Evolutionary conservation across 2,797 vertebrate genomes (phyloP), one percentile per base, ranked within the genome.

Genomic region (Poeciliopsis gracilis): DNA sequence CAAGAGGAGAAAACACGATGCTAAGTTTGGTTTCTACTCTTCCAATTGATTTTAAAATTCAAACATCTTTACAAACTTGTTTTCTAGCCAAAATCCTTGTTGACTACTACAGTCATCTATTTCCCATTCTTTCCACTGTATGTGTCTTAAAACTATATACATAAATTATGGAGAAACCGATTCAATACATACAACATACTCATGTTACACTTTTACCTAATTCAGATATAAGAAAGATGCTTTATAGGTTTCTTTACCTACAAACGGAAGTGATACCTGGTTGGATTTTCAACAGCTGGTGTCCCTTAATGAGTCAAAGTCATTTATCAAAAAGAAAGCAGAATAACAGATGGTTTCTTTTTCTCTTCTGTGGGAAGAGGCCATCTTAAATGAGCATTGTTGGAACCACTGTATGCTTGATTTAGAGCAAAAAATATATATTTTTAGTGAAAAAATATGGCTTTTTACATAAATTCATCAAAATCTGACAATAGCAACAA

Each of bases 271-370:
- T 53, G 84, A 23, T 79, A 43, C 47, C 8, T 28, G n/a, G 63
- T 78, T 36, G 57, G 73, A 79, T 57, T 83, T 59, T 51, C 18
- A 85, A 79, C 87, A 91, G 87, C 87, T 88, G 86, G 71, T 75
- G 66, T 87, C 57, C 20, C 73, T 74, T 88, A 90, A 88, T 79
- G 76, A 91, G 4, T 90, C 75, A 87, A 79, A 83, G 82, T 78
- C 85, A 86, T 84, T 84, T 72, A 84, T 80, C 80, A 78, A 80
- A 87, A 77, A 76, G 61, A 46, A 86, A 77, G 81, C 72, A 84
- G 75, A 77, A 76, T 71, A 82, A 79, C 90, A 90, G 89, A 90
- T 92, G 91, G 82, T 33, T 82, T 78, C 41, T 30, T 75, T 38
- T 55, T 77, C 70, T 70, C 71, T 81, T 90, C 79, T 57, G 46